These are phyloP conservation scores for Dascillus cervinus DNA, from an alignment of 2,888 invertebrate species.

Conservation along the genomic window DNA sequence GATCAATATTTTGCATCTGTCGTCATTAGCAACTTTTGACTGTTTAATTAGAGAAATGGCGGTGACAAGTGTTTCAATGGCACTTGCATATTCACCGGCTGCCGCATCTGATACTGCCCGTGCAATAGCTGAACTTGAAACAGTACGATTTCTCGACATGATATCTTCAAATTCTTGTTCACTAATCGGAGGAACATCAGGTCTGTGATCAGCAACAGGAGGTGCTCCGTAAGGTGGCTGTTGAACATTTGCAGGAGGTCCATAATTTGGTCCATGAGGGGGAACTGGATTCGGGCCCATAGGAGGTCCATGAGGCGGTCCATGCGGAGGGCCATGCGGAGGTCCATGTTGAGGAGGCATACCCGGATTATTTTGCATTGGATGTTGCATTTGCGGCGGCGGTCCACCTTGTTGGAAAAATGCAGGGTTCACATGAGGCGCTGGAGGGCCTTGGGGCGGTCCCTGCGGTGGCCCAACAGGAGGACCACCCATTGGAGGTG, in stretches of 20 bases:
- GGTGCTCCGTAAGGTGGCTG: slow-evolving; percentile 53
- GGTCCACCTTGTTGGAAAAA: slow-evolving; percentile 78
- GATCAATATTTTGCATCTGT: slow-evolving; percentile 95
- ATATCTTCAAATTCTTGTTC: slow-evolving; percentile 98
- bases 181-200: slow-evolving; percentile 59
- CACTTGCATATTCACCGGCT: slow-evolving; percentile 95
- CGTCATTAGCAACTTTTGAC: slow-evolving; percentile 87
- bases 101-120: slow-evolving; percentile 96
- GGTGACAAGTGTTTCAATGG: slow-evolving; percentile 96
- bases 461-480: slow-evolving; percentile 48
- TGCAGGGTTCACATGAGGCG: slow-evolving; percentile 94
- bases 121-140: slow-evolving; percentile 94
- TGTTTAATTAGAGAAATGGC: slow-evolving; percentile 98
- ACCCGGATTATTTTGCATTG: slow-evolving; percentile 39
- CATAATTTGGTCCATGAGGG: slow-evolving; percentile 47
- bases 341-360: slow-evolving; percentile 62
- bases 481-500: slow-evolving; percentile 46
- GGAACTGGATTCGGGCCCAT: slow-evolving; percentile 49
- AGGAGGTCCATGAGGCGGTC: slow-evolving; percentile 54
- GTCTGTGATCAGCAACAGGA: slow-evolving; percentile 48
- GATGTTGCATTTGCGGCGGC: slow-evolving; percentile 51
- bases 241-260: slow-evolving; percentile 42
- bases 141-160: slow-evolving; percentile 94
- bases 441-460: slow-evolving; percentile 53
- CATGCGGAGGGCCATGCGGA: slow-evolving; percentile 58